Evolutionary conservation across 2,888 invertebrate species (phyloP).

Genomic region (Dryobota labecula): DNA sequence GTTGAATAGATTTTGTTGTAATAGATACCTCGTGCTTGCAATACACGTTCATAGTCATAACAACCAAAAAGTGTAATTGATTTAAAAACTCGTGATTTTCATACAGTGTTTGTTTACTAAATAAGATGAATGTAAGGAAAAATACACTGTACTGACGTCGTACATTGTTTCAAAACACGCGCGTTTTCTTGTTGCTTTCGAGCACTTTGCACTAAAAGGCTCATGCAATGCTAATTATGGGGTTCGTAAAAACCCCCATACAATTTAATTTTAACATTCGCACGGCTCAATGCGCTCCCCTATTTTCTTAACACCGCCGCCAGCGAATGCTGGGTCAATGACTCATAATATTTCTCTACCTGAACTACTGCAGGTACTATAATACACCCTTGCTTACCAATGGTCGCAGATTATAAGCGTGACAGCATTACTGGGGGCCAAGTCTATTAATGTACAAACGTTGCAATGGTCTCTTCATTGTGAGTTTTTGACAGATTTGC

Average conservation of each 20-base stretch:
- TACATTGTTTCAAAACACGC: neutral
- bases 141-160: neutral
- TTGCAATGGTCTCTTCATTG: too few species aligned
- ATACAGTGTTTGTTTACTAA: neutral
- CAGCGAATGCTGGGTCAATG: constrained; percentile 27
- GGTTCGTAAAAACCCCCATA: constrained; percentile 29
- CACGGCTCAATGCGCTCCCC: constrained; percentile 41
- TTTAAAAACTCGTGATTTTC: neutral
- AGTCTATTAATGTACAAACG: too few species aligned
- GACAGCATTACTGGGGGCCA: constrained; percentile 26
- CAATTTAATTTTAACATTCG: constrained; percentile 42
- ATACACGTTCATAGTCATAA: neutral
- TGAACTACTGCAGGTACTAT: constrained; percentile 27
- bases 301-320: constrained; percentile 13
- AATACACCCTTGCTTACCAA: constrained; percentile 37
- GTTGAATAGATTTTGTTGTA: neutral
- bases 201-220: neutral
- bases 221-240: neutral
- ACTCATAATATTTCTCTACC: constrained; percentile 39
- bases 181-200: neutral
- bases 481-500: too few species aligned
- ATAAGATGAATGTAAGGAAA: neutral
- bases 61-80: neutral
- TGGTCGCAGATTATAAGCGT: constrained; percentile 35
- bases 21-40: neutral